Evolutionary conservation across 1,140 invertebrate species (phyloP).

Genomic region (Nebria ingens): DNA sequence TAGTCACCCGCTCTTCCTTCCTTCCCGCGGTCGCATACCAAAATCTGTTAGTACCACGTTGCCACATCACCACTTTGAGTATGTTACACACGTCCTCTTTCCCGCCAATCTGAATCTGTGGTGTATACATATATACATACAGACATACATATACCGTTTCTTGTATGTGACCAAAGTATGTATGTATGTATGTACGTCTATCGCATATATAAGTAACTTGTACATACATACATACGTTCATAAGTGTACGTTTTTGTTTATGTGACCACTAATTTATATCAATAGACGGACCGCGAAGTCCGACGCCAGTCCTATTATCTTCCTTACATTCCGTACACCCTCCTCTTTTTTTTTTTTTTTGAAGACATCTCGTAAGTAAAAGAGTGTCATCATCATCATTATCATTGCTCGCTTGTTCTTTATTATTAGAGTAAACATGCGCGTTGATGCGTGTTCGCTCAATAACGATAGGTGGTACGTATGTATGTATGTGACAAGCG

Average conservation of each 20-base stretch:
- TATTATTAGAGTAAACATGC: too few species aligned
- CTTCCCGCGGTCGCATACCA: conserved; percentile 3
- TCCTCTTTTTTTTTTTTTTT: too few species aligned
- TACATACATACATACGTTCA: not conserved
- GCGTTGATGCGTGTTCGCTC: too few species aligned
- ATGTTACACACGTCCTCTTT: not conserved
- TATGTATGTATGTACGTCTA: conserved; percentile 8
- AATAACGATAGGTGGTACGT: too few species aligned
- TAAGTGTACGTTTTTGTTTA: not conserved
- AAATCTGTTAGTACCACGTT: not conserved
- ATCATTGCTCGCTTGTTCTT: too few species aligned
- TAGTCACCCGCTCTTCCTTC: not conserved
- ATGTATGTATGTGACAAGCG: too few species aligned
- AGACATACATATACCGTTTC: not conserved
- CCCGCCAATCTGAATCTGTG: too few species aligned
- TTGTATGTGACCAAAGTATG: not conserved
- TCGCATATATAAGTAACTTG: too few species aligned
- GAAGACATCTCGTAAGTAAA: too few species aligned
- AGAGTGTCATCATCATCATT: too few species aligned
- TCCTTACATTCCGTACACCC: conserved; percentile 1
- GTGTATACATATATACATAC: too few species aligned
- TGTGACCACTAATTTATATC: not conserved
- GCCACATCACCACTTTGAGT: not conserved
- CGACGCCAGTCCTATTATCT: not conserved
- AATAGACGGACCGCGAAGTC: conserved; percentile 4